Evolutionary conservation across 2,797 vertebrate genomes (phyloP).

Genomic region (Staurois parvus): DNA sequence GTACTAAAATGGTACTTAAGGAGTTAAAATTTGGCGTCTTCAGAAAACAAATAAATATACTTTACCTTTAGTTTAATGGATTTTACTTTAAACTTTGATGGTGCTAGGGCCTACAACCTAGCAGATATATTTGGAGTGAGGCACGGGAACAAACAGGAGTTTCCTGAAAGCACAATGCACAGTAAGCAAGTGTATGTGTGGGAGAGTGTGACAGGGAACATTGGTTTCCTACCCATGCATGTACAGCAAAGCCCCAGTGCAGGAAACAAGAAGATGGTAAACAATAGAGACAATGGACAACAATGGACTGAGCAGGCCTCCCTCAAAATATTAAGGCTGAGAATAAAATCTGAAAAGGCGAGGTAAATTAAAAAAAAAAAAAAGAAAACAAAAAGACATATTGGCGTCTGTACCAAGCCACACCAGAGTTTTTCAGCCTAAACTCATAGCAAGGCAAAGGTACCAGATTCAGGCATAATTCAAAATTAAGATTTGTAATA

Average conservation of each 20-base stretch:
- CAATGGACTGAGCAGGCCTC: conserved; percentile 41
- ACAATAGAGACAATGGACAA: conserved; percentile 16
- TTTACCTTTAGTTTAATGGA: conserved; percentile 79
- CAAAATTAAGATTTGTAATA: conserved; percentile 69
- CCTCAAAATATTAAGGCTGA: conserved; percentile 62
- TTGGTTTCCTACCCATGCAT: conserved; percentile 47
- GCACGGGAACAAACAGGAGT: conserved; percentile 34
- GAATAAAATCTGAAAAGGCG: conserved; percentile 49
- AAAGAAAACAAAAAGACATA: conserved; percentile 69
- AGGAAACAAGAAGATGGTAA: not conserved
- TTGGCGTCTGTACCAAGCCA: conserved; percentile 70
- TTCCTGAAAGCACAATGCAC: conserved; percentile 46
- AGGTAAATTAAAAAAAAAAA: conserved; percentile 66
- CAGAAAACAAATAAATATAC: conserved; percentile 74
- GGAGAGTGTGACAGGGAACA: conserved; percentile 56
- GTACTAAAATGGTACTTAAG: conserved; percentile 75
- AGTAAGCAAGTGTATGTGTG: conserved; percentile 61
- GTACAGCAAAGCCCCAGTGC: conserved; percentile 34
- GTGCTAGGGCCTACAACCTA: conserved; percentile 70
- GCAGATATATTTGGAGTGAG: conserved; percentile 64
- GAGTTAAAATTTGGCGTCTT: conserved; percentile 75
- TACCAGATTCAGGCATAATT: conserved; percentile 74
- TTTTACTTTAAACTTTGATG: conserved; percentile 71
- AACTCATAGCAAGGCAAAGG: conserved; percentile 71
- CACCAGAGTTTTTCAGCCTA: conserved; percentile 72